Evolutionary conservation across 1,140 invertebrate genomes (phyloP).

Genomic region (Drosophila rufa): DNA sequence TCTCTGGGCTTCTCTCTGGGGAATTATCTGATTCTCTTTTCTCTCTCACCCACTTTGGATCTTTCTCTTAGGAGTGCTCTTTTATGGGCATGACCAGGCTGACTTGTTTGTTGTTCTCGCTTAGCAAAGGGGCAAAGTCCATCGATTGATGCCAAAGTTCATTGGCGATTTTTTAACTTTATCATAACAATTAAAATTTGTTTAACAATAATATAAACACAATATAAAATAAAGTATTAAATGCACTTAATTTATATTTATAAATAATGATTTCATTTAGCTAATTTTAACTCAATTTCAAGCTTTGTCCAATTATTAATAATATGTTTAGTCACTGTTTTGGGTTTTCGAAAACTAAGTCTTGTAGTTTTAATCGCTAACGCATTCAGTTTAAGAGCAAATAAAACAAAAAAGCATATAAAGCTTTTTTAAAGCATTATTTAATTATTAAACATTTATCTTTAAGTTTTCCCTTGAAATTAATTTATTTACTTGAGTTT

Average conservation of each 20-base stretch:
- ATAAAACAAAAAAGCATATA: too few relatives aligned
- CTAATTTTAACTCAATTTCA: too few relatives aligned
- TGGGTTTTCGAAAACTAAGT: too few relatives aligned
- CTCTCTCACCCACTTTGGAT: constrained; percentile 1
- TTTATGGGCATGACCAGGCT: constrained; percentile 35
- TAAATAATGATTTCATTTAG: too few relatives aligned
- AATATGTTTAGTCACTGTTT: too few relatives aligned
- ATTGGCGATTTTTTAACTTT: constrained; percentile 3
- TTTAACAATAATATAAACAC: neutral
- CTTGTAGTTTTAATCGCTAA: too few relatives aligned
- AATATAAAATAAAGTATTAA: too few relatives aligned
- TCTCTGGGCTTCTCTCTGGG: neutral
- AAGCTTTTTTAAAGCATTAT: too few relatives aligned
- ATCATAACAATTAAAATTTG: neutral
- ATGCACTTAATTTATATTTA: too few relatives aligned
- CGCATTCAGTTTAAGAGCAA: too few relatives aligned
- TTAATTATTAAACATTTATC: too few relatives aligned
- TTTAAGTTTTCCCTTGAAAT: neutral
- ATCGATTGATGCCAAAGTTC: constrained; percentile 30
- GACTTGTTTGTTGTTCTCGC: constrained; percentile 40
- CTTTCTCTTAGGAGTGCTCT: constrained; percentile 26
- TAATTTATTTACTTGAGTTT: neutral
- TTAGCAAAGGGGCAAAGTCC: constrained; percentile 28
- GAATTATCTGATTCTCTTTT: neutral
- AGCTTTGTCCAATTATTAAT: too few relatives aligned